Percentiles rank a stretch among this genome's conserved stretches.
Conservation (phyloP, 2,113 vertebrate genomes). For the Gobiocypris rarus region DNA sequence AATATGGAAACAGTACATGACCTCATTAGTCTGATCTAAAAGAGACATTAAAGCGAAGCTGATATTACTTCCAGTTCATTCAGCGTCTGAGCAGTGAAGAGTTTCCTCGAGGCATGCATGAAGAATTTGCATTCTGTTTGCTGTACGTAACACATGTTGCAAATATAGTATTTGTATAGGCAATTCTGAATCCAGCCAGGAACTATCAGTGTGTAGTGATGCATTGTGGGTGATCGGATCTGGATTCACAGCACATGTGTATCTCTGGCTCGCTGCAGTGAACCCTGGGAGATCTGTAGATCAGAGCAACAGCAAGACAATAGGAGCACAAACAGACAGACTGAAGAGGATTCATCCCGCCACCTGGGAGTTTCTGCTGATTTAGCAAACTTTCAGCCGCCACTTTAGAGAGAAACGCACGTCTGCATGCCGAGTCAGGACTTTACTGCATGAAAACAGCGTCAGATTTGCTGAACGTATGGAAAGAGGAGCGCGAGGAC, state of each 20-base stretch:
- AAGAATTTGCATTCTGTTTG: not conserved
- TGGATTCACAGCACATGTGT: slow-evolving; percentile 12
- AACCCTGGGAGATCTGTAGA: not conserved
- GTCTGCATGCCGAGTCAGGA: not conserved
- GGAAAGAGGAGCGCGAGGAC: not conserved
- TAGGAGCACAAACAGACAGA: not conserved
- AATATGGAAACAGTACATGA: not conserved
- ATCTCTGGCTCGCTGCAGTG: not conserved
- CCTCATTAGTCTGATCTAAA: not conserved
- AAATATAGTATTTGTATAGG: not conserved
- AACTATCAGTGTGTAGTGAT: not conserved
- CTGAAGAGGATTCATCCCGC: too few species aligned
- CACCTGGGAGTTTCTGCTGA: not conserved
- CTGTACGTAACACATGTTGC: not conserved
- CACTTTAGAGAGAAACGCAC: too few species aligned
- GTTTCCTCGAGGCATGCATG: not conserved
- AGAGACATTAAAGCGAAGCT: not conserved
- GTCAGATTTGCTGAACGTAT: not conserved
- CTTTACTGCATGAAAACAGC: not conserved
- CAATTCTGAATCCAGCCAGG: not conserved
- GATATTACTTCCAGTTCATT: not conserved
- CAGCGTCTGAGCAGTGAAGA: not conserved
- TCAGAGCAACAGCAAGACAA: not conserved
- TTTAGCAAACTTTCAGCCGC: not conserved
- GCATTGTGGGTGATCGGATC: not conserved